Percentiles rank a stretch among this genome's conserved stretches.
Evolutionary conservation across 2,797 vertebrate genomes (phyloP).

Genomic region (Mus spretus): DNA sequence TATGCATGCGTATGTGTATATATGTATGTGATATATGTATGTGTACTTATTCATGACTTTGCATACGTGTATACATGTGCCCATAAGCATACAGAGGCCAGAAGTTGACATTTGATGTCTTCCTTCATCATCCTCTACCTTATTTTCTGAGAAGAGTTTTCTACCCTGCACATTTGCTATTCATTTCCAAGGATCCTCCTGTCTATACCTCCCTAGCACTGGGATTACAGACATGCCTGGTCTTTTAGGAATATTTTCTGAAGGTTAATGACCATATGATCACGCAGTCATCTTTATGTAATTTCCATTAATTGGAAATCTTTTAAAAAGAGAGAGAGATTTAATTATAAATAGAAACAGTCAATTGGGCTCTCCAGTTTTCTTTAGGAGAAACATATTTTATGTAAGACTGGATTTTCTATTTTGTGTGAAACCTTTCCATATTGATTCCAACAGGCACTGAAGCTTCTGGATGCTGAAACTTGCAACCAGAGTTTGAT

Average conservation of each 20-base stretch:
- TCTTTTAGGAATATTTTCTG: not conserved
- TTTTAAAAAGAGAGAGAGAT: not conserved
- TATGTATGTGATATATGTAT: not conserved
- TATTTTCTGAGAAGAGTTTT: not conserved
- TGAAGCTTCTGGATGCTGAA: not conserved
- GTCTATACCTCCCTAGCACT: not conserved
- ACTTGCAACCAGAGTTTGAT: not conserved
- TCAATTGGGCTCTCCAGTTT: not conserved
- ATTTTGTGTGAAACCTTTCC: constrained; percentile 28
- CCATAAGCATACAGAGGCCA: not conserved
- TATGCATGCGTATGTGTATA: not conserved
- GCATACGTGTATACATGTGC: not conserved
- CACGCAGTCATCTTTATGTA: not conserved
- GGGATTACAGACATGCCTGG: not conserved
- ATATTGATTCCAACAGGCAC: not conserved
- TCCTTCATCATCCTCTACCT: not conserved
- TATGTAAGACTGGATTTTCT: not conserved
- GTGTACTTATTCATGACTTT: not conserved
- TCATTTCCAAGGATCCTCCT: not conserved
- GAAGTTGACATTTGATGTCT: not conserved
- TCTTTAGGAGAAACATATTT: not conserved
- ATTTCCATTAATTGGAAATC: constrained; percentile 46
- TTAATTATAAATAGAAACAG: constrained; percentile 4
- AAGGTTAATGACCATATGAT: not conserved
- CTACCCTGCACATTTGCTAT: not conserved